Base-by-base conservation (phyloP, 2,797 vertebrate genomes). In the Myripristis jacobus region DNA sequence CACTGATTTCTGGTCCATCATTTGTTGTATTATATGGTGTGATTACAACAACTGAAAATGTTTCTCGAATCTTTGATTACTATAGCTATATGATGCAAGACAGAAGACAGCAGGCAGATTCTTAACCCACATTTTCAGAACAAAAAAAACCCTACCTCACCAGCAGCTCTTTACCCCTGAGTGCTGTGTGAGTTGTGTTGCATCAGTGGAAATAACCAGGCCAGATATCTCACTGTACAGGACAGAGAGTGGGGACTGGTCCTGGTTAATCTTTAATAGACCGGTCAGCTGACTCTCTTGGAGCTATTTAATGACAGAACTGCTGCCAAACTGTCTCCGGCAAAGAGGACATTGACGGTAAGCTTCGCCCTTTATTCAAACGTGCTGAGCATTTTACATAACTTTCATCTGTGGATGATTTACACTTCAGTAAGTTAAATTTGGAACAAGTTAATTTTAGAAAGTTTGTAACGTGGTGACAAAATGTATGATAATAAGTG, bases 301-400 rank as follows among this genome's bases (percentile, higher is more conserved):
- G 43, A 59, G 53, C 60, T 67, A 92, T 92, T 92, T 83, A 94
- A 87, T 8, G 50, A 55, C 59, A 10, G 51, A 0, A 11, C 29
- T 67, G 66, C 60, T 24, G 62, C 0, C 38, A 52, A 77, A 67
- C 70, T n/a, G 51, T 80, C 83, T 88, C 88, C 88, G 67, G 81
- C 82, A 87, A 67, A 83, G 79, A 83, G 76, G 80, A 86, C 63
- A 56, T 69, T 58, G 57, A 83, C 80, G 89, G 92, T 92, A 81
- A 91, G 88, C 11, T 43, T 12, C 25, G 22, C 3, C 21, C 18
- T 72, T 62, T 34, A 21, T 16, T 12, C 1, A 25, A 50, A 63
- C 25, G 29, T 21, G 8, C 1, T 3, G 21, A 5, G 3, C n/a
- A 21, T 22, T 24, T 50, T 12, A 52, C 25, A 9, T 24, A 13